These are phyloP conservation scores for Oegoconia quadripuncta DNA, from an alignment of 2,888 invertebrate species.

Conservation along the genomic window DNA sequence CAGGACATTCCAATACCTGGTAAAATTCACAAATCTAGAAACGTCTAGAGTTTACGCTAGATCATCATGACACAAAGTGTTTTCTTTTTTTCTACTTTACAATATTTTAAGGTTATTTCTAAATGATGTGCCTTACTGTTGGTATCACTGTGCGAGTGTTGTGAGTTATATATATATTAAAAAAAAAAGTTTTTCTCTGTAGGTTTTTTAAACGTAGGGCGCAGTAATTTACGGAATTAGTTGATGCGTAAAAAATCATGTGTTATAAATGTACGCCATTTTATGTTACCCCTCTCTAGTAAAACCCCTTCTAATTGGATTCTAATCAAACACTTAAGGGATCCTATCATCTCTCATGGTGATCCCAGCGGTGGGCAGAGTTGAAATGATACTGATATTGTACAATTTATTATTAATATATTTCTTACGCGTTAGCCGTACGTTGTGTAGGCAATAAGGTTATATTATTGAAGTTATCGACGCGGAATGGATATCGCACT, in stretches of 20 bases:
- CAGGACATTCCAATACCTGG: constrained; percentile 61
- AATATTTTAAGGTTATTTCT: constrained; percentile 32
- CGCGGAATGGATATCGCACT: neutral
- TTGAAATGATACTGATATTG: constrained; percentile 56
- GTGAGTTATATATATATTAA: constrained; percentile 10
- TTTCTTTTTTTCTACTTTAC: constrained; percentile 35
- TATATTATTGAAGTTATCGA: no score
- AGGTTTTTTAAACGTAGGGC: no score
- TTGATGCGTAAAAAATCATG: no score
- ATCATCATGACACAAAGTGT: constrained; percentile 55
- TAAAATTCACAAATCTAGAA: constrained; percentile 39
- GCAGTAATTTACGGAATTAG: no score
- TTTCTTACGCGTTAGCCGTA: constrained; percentile 40
- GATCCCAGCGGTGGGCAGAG: constrained; percentile 19
- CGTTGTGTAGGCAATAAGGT: neutral
- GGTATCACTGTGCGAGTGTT: constrained; percentile 30
- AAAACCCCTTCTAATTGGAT: no score
- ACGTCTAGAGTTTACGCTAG: constrained; percentile 41
- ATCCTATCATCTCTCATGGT: constrained; percentile 11
- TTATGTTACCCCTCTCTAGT: no score
- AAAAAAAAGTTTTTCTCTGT: no score
- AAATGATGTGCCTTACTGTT: constrained; percentile 25
- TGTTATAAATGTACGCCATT: no score
- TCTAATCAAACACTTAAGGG: constrained; percentile 10
- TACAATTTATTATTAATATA: constrained; percentile 66